A percentile compares a stretch with the other conserved stretches of the same genome.
Conservation (phyloP, 2,888 invertebrate species). For the Pyrochroa serraticornis region DNA sequence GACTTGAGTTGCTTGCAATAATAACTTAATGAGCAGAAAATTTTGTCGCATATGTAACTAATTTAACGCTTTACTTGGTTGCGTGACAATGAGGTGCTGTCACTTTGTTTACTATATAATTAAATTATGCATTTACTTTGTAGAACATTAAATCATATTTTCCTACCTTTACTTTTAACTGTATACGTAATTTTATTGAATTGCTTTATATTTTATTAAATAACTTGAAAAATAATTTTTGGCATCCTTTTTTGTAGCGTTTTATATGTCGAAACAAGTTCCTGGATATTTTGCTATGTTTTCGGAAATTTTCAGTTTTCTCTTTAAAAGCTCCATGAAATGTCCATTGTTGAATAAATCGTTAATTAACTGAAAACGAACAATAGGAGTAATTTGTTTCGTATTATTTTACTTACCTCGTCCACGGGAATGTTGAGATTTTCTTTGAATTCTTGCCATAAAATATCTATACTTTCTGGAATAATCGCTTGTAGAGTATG, state of each 20-base stretch:
- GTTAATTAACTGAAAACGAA: slow-evolving; percentile 23
- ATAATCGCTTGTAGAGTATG: slow-evolving; percentile 14
- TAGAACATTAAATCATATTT: no score
- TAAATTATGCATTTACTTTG: no score
- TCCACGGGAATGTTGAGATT: slow-evolving; percentile 21
- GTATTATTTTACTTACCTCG: slow-evolving; percentile 15
- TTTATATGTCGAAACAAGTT: no score
- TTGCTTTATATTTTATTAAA: neutral
- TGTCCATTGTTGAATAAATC: slow-evolving; percentile 8
- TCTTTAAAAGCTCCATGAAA: neutral
- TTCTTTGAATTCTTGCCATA: slow-evolving; percentile 33
- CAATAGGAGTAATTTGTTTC: neutral
- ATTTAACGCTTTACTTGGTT: no score
- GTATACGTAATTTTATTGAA: neutral
- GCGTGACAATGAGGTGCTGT: no score
- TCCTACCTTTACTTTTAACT: no score
- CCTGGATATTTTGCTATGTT: no score
- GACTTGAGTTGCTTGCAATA: no score
- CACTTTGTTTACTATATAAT: no score
- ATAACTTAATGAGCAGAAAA: no score
- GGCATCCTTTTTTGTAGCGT: neutral
- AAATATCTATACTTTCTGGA: slow-evolving; percentile 27
- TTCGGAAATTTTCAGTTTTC: neutral
- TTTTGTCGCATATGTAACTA: no score
- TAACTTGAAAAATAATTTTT: neutral